phyloP scores from a whole-genome alignment of 1,140 invertebrate genomes.

The Zaprionus kolodkinae region DNA sequence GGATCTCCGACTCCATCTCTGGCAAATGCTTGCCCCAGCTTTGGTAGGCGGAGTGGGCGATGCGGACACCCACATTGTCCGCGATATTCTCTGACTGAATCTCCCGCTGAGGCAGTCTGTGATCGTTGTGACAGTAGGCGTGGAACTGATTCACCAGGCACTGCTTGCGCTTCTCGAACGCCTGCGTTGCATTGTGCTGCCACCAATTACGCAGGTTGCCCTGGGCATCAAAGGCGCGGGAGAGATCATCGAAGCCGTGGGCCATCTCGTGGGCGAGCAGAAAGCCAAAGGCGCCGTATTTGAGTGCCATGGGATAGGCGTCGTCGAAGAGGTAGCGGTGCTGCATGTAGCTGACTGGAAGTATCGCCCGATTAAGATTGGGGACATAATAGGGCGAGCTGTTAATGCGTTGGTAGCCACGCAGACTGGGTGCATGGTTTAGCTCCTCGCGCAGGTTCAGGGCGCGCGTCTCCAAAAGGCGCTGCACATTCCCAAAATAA shows the following conservation, averaged over 20 bases:
- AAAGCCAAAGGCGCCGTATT: conserved; percentile 97
- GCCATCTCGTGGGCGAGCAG: conserved; percentile 90
- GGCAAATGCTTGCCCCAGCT: conserved; percentile 85
- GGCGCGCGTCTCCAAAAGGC: conserved; percentile 88
- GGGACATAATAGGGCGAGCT: conserved; percentile 97
- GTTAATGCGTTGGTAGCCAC: conserved; percentile 93
- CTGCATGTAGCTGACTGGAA: conserved; percentile 97
- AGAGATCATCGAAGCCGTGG: conserved; percentile 88
- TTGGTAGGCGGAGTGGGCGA: conserved; percentile 93
- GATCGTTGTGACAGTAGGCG: conserved; percentile 87
- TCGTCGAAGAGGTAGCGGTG: conserved; percentile 95
- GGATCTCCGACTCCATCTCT: conserved; percentile 83
- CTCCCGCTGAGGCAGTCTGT: conserved; percentile 89
- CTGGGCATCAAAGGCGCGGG: conserved; percentile 87
- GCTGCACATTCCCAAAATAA: conserved; percentile 95
- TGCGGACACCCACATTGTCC: conserved; percentile 96
- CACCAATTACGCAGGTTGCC: conserved; percentile 91
- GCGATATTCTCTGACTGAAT: conserved; percentile 95
- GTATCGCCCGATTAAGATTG: conserved; percentile 97
- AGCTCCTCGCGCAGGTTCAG: conserved; percentile 89
- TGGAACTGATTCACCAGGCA: conserved; percentile 97
- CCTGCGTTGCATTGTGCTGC: conserved; percentile 93
- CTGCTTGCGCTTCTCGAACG: conserved; percentile 93
- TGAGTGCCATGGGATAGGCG: conserved; percentile 93
- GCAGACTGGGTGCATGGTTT: conserved; percentile 92